Conservation (phyloP, 2,797 vertebrate species). For the Phylloscopus collybita region DNA sequence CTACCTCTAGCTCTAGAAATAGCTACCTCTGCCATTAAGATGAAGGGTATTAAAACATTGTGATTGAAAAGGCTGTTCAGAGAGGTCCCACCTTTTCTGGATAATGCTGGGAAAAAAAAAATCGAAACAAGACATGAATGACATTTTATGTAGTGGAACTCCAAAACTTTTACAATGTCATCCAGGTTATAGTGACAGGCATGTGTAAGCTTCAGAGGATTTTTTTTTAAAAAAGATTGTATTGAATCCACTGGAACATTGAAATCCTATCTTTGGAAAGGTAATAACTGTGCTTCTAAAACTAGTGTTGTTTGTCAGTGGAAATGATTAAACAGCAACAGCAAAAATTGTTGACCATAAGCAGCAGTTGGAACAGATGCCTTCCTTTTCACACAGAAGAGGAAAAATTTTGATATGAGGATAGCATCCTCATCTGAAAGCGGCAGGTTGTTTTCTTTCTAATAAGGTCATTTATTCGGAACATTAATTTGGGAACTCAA, state of each 20-base stretch:
- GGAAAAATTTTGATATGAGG: neutral
- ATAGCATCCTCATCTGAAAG: neutral
- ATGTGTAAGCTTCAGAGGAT: neutral
- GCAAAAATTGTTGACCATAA: neutral
- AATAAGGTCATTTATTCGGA: neutral
- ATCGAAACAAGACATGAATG: neutral
- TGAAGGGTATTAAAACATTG: neutral
- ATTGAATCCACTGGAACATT: neutral
- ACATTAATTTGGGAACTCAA: neutral
- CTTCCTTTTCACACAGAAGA: neutral
- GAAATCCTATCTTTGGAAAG: neutral
- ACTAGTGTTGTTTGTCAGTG: neutral
- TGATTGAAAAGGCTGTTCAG: neutral
- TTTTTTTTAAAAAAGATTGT: neutral
- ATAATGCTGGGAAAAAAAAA: neutral
- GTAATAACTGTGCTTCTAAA: neutral
- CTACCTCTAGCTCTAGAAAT: neutral
- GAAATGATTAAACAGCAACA: neutral
- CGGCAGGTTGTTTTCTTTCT: constrained; percentile 1
- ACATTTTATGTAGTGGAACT: neutral
- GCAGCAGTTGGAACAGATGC: neutral
- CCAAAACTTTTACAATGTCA: neutral
- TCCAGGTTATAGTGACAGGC: neutral
- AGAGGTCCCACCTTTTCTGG: neutral
- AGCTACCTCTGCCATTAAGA: neutral